Evolutionary conservation across 2,113 vertebrate species (phyloP), one percentile per base, ranked within the genome.

Genomic region (Corynorhinus townsendii): DNA sequence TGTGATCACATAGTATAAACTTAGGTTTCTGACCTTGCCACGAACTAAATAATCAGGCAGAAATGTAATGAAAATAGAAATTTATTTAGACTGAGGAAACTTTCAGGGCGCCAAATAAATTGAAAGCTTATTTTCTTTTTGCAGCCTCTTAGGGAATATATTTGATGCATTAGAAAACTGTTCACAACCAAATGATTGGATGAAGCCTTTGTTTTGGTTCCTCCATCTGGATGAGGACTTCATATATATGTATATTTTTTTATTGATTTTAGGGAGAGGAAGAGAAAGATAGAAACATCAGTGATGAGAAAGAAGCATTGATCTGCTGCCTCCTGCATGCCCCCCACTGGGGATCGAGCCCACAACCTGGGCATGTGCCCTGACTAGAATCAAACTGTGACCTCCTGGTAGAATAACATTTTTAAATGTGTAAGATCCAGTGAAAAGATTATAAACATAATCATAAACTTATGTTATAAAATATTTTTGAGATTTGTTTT

Each of bases 1-100:
- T 83, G 4, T 64, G 40, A 66, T 73, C 38, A 52, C 8, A 22
- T 68, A 49, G 35, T 68, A 19, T 56, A 19, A 52, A 47, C n/a
- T 64, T 91, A 17, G 16, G 1, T 56, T 91, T 62, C 54, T 94
- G 77, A 26, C 43, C 7, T 1, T 35, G 40, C 4, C 12, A 24
- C 9, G 26, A 80, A 56, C 16, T 79, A 82, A 72, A 54, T 84
- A 47, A 59, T 79, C 43, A 79, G 54, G 35, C 79, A 87, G 35
- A 83, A 73, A 54, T 83, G 45, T 45, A 86, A 69, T 90, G 64
- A 85, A 95, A 87, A 80, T 72, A 20, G 35, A 35, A 56, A 28
- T 47, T 30, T 82, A 2, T 76, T 95, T 89, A 75, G 62, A 86
- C 16, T 54, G n/a, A 97, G 83, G 45, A 85, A 84, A 33, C 64